These are phyloP conservation scores for Lacanobia wlatinum DNA, from an alignment of 2,888 invertebrate genomes.

Conservation along the genomic window DNA sequence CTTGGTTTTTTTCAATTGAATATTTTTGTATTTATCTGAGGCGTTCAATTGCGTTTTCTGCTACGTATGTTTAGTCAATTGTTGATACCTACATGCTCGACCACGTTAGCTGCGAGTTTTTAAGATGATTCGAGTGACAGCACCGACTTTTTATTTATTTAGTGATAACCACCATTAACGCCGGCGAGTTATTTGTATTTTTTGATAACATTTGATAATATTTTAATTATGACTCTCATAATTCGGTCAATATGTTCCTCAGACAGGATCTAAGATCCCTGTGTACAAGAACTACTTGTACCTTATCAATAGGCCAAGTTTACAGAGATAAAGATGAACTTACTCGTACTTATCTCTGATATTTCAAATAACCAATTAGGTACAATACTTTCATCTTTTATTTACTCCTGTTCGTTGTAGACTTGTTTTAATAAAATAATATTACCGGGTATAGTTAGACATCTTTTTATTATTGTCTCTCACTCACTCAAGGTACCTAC, in stretches of 20 bases:
- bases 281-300: constrained; percentile 69
- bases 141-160: constrained; percentile 39
- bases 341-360: constrained; percentile 72
- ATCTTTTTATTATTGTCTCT: too few species aligned
- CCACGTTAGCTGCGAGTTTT: constrained; percentile 14
- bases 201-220: constrained; percentile 54
- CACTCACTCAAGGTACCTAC: too few species aligned
- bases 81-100: neutral
- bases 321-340: constrained; percentile 79
- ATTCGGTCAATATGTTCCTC: constrained; percentile 63
- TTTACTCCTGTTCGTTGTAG: constrained; percentile 23
- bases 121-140: constrained; percentile 17
- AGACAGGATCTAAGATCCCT: constrained; percentile 68
- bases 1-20: constrained; percentile 7
- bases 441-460: neutral
- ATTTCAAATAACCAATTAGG: constrained; percentile 69
- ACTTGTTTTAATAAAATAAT: neutral
- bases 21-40: neutral
- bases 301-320: constrained; percentile 80
- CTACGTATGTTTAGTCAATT: neutral
- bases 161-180: constrained; percentile 34
- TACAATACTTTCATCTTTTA: constrained; percentile 66
- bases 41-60: neutral
- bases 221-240: constrained; percentile 53
- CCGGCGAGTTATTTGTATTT: constrained; percentile 24